phyloP scores from a whole-genome alignment of 2,797 vertebrate species.

The Chaetodon trifasciatus region DNA sequence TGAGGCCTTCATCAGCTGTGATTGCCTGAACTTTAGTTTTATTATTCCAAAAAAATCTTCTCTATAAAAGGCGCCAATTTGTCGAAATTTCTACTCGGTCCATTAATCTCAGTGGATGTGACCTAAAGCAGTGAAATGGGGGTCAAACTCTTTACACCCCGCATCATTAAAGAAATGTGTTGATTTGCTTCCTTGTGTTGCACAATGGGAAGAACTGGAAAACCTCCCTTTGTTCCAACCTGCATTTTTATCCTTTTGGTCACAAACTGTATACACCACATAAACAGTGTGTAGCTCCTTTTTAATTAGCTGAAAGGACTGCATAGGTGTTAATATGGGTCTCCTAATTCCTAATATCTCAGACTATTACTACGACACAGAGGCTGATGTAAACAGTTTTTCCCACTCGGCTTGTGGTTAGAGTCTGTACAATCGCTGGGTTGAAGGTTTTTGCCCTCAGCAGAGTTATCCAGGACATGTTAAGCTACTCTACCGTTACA shows the following conservation, averaged over 20 bases:
- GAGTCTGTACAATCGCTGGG: too few species aligned
- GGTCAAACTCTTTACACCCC: neutral
- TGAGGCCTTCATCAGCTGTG: constrained; percentile 43
- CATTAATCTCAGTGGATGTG: neutral
- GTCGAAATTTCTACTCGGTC: neutral
- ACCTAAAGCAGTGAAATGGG: neutral
- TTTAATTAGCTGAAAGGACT: neutral
- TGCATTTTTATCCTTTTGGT: too few species aligned
- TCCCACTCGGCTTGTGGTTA: too few species aligned
- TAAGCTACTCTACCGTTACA: too few species aligned
- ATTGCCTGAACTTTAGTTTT: constrained; percentile 22
- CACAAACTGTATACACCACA: too few species aligned
- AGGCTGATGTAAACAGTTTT: too few species aligned
- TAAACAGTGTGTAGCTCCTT: neutral
- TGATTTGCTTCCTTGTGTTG: neutral
- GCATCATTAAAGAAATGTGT: neutral
- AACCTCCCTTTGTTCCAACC: neutral
- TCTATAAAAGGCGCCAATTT: neutral
- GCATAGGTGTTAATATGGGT: too few species aligned
- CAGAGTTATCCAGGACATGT: too few species aligned
- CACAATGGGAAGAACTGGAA: neutral
- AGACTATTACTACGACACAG: too few species aligned
- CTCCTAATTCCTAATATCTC: too few species aligned
- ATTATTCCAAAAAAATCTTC: constrained; percentile 20
- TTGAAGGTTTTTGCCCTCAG: too few species aligned